phyloP scores from a whole-genome alignment of 2,888 invertebrate genomes.

The Odontomyia ornata region DNA sequence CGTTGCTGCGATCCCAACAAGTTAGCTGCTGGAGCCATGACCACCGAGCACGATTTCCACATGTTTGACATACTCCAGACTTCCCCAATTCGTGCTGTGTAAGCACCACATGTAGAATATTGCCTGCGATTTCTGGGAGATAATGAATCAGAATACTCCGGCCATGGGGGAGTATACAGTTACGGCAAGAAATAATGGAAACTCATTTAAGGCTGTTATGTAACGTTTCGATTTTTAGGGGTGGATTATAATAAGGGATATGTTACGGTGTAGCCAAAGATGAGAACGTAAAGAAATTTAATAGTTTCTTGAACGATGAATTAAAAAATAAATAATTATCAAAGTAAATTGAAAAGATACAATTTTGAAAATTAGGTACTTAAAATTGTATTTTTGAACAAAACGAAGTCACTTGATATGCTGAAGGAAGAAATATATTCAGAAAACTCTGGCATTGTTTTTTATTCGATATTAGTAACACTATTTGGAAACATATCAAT shows the following conservation, averaged over 20 bases:
- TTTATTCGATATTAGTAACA: too few species aligned
- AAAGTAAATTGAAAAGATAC: too few species aligned
- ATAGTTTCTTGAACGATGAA: too few species aligned
- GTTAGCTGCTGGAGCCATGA: not conserved
- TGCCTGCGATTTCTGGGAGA: conserved; percentile 4
- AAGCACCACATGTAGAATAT: conserved; percentile 6
- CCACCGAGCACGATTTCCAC: not conserved
- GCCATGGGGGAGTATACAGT: not conserved
- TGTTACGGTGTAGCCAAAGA: too few species aligned
- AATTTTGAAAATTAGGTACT: too few species aligned
- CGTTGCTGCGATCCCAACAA: conserved; percentile 8
- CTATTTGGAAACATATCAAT: too few species aligned
- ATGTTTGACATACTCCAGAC: not conserved
- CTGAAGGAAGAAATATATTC: too few species aligned
- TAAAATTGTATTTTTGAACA: too few species aligned
- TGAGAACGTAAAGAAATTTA: too few species aligned
- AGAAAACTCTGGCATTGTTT: too few species aligned
- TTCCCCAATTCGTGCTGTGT: not conserved
- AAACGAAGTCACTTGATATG: too few species aligned
- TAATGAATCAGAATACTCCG: conserved; percentile 15
- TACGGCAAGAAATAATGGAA: conserved; percentile 5
- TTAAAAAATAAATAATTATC: too few species aligned
- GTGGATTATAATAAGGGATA: not conserved
- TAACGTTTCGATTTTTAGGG: not conserved
- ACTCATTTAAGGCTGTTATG: not conserved